A percentile compares a stretch with the other conserved stretches of the same genome.
Evolutionary conservation across 2,797 vertebrate genomes (phyloP).

Genomic region (Atherinosoma microstoma): DNA sequence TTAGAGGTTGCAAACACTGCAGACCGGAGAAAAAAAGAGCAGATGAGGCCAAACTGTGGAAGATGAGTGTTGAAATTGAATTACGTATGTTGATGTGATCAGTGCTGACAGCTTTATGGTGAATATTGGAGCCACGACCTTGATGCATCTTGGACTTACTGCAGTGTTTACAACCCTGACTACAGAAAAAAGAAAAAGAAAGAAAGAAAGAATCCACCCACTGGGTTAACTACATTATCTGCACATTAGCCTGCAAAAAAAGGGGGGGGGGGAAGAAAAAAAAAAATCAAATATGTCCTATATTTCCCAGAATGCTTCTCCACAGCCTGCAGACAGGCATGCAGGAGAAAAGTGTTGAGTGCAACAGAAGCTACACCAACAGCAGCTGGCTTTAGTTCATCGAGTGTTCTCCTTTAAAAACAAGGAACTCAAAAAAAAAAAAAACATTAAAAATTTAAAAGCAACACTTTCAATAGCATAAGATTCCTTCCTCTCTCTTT

Average conservation of each 20-base stretch:
- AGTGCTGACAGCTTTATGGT: conserved; percentile 44
- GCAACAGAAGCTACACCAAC: conserved; percentile 2
- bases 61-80: conserved; percentile 39
- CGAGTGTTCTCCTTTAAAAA: conserved; percentile 45
- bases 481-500: conserved; percentile 67
- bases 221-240: conserved; percentile 18
- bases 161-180: conserved; percentile 59
- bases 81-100: conserved; percentile 46
- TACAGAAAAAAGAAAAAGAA: neutral
- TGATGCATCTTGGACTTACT: conserved; percentile 48
- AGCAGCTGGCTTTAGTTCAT: conserved; percentile 42
- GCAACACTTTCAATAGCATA: conserved; percentile 54
- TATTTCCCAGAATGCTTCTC: conserved; percentile 24
- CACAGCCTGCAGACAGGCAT: neutral
- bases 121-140: conserved; percentile 46
- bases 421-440: conserved; percentile 46
- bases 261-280: too few relatives aligned
- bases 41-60: conserved; percentile 15
- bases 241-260: conserved; percentile 9
- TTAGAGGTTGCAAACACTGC: conserved; percentile 55
- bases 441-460: conserved; percentile 30
- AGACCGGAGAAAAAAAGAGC: conserved; percentile 18
- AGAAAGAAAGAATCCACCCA: conserved; percentile 52
- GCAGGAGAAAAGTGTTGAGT: conserved; percentile 10
- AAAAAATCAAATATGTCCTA: conserved; percentile 14